Conservation (phyloP, 2,888 invertebrate genomes). For the Ceraclea dissimilis region DNA sequence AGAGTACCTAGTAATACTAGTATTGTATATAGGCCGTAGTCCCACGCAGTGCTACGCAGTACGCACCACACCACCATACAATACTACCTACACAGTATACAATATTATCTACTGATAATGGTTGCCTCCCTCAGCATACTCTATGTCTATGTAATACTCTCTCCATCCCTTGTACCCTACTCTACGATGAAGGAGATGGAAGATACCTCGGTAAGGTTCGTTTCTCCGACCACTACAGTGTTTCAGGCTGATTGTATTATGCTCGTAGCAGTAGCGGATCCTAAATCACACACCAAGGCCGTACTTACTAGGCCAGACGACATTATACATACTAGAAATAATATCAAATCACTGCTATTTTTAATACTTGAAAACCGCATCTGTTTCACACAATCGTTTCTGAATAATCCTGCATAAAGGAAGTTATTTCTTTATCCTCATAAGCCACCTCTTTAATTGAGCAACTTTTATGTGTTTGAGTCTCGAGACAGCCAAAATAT, state of each 20-base stretch:
- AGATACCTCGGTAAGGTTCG: neutral
- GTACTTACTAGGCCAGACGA: neutral
- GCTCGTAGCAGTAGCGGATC: neutral
- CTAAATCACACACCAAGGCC: conserved; percentile 18
- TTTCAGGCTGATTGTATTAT: neutral
- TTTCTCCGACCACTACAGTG: neutral
- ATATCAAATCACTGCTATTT: neutral
- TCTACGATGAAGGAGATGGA: neutral
- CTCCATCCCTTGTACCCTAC: neutral
- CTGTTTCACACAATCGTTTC: too few relatives aligned
- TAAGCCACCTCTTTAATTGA: too few relatives aligned
- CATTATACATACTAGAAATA: neutral
- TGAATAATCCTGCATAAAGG: too few relatives aligned
- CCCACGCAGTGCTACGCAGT: conserved; percentile 10
- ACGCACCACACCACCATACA: neutral
- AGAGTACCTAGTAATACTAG: conserved; percentile 4
- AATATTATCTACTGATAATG: conserved; percentile 6
- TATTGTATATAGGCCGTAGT: conserved; percentile 9
- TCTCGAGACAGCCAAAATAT: too few relatives aligned
- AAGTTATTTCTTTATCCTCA: too few relatives aligned
- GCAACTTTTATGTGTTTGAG: too few relatives aligned
- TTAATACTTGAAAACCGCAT: too few relatives aligned
- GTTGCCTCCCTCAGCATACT: neutral
- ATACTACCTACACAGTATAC: neutral
- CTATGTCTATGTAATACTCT: neutral